Evolutionary conservation across 1,140 invertebrate species (phyloP).

Genomic region (Bombus soroeensis): DNA sequence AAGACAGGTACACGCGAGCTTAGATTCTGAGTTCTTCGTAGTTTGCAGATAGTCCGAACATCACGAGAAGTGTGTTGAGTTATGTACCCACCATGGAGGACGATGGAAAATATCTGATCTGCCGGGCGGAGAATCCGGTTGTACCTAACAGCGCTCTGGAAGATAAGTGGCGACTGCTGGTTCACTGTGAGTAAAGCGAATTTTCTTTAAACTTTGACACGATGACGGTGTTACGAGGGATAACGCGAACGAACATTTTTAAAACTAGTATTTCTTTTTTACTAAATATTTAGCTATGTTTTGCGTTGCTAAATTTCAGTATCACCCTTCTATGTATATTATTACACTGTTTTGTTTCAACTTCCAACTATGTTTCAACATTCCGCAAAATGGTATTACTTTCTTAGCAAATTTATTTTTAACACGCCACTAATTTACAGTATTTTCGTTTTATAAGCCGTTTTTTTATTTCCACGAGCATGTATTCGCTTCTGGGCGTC

Average conservation of each 20-base stretch:
- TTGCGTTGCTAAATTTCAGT: not conserved
- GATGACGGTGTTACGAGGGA: no score
- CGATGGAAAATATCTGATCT: conserved; percentile 87
- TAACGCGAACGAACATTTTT: not conserved
- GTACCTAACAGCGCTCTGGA: conserved; percentile 81
- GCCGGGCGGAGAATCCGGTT: conserved; percentile 86
- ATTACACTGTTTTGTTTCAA: no score
- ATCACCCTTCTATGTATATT: no score
- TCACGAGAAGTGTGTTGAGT: conserved; percentile 75
- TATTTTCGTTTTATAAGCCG: no score
- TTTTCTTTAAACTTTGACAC: not conserved
- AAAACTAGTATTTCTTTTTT: not conserved
- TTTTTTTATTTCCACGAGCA: no score
- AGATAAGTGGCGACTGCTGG: conserved; percentile 81
- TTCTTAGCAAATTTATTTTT: no score
- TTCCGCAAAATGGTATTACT: accelerated
- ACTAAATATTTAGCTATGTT: not conserved
- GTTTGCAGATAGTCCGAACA: conserved; percentile 73
- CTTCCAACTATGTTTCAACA: no score
- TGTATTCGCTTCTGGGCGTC: no score
- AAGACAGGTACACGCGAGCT: not conserved
- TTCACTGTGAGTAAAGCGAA: conserved; percentile 82
- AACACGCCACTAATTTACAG: not conserved
- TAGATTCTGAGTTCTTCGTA: conserved; percentile 69
- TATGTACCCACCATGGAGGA: conserved; percentile 87